Percentiles rank a stretch among this genome's conserved stretches.
phyloP scores from a whole-genome alignment of 2,113 vertebrate species.

The Ursus arctos region DNA sequence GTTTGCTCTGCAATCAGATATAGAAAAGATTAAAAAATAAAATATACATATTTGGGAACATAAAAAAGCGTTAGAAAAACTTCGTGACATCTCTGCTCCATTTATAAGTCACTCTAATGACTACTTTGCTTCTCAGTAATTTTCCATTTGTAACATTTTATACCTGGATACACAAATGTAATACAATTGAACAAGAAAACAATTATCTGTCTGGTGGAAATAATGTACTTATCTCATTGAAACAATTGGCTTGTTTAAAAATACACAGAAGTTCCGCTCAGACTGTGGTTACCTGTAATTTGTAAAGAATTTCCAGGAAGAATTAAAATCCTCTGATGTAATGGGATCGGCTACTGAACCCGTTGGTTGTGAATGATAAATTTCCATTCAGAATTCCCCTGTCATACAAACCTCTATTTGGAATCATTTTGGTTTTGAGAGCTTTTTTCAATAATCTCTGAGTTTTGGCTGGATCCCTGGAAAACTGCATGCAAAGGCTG shows the following conservation, averaged over 20 bases:
- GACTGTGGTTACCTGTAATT: conserved; percentile 55
- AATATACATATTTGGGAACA: neutral
- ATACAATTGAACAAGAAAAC: conserved; percentile 78
- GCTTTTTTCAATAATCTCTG: neutral
- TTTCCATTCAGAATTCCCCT: conserved; percentile 3
- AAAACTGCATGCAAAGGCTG: conserved; percentile 43
- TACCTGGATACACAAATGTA: conserved; percentile 79
- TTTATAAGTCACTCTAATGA: conserved; percentile 71
- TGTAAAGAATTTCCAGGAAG: conserved; percentile 63
- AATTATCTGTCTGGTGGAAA: conserved; percentile 79
- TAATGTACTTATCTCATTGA: conserved; percentile 78
- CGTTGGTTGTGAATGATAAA: neutral
- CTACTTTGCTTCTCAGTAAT: conserved; percentile 76
- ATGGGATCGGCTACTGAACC: neutral
- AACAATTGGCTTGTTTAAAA: conserved; percentile 78
- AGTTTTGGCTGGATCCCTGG: conserved; percentile 32
- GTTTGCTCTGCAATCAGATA: neutral
- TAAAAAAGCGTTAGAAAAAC: conserved; percentile 52
- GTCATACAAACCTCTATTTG: neutral
- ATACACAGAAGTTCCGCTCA: conserved; percentile 68
- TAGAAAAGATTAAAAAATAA: conserved; percentile 13
- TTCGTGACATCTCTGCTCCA: conserved; percentile 36
- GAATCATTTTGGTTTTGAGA: conserved; percentile 50
- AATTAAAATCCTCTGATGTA: conserved; percentile 57
- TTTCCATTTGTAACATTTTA: conserved; percentile 78